phyloP scores from a whole-genome alignment of 2,113 vertebrate genomes.

The Sceloporus undulatus region DNA sequence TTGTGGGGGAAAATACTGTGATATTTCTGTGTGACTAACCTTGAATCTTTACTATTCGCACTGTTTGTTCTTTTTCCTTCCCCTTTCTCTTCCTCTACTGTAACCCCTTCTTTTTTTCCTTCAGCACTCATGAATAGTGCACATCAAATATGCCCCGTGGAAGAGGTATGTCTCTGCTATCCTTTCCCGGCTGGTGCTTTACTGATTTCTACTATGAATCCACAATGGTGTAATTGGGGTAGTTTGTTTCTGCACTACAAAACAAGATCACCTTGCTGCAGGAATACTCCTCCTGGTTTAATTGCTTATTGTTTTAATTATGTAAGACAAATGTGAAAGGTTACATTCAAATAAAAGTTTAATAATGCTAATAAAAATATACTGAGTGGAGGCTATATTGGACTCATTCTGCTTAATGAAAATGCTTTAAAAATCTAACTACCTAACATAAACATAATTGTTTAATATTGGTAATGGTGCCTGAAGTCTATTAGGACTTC shows the following conservation, averaged over 20 bases:
- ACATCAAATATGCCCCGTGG: constrained; percentile 81
- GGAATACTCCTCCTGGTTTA: constrained; percentile 24
- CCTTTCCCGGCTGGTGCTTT: constrained; percentile 59
- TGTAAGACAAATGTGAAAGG: constrained; percentile 30
- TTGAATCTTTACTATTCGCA: constrained; percentile 47
- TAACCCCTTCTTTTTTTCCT: constrained; percentile 83
- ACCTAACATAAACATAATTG: not conserved
- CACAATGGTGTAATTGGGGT: constrained; percentile 33
- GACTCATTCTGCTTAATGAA: constrained; percentile 15
- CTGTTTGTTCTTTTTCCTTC: constrained; percentile 56
- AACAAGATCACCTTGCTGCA: constrained; percentile 20
- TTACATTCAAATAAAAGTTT: constrained; percentile 1
- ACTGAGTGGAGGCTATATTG: constrained; percentile 7
- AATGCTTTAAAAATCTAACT: not conserved
- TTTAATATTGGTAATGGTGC: not conserved
- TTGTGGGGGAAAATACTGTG: not conserved
- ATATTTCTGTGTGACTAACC: constrained; percentile 56
- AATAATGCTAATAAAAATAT: constrained; percentile 40
- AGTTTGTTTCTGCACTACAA: constrained; percentile 44
- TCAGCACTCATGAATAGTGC: constrained; percentile 84
- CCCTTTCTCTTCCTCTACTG: constrained; percentile 72
- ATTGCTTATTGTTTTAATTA: constrained; percentile 47
- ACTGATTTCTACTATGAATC: constrained; percentile 40
- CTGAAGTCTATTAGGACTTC: not conserved
- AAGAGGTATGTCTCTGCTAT: constrained; percentile 80